Evolutionary conservation across 2,797 vertebrate species (phyloP), one percentile per base, ranked within the genome.

Genomic region (Muraenolepis orangiensis): DNA sequence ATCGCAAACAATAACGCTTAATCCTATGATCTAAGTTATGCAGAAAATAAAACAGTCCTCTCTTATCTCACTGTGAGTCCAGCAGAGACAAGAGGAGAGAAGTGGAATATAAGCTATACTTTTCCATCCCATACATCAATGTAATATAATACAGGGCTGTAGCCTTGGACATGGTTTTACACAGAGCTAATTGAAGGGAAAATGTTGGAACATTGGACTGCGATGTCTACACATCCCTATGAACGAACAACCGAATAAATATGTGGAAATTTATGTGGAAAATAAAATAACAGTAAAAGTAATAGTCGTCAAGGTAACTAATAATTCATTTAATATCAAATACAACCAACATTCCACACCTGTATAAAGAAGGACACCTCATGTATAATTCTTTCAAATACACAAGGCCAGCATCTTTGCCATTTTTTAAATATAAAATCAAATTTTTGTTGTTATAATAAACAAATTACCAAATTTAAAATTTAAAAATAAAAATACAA

Each of bases 121-220:
- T 12, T 11, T 5, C 73, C 69, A 61, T 29, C 20, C 7, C 8
- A 67, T 6, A 69, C 7, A 13, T 38, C 31, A 67, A 0, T 71
- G 78, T 84, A 74, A 83, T 74, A 16, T 72, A 73, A 86, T n/a
- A 67, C 18, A 11, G 32, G 12, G 68, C 74, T 20, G 42, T 69
- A 71, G 34, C 70, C 38, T 31, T 71, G 61, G 28, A 42, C 23
- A 82, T 84, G 70, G 30, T 75, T 67, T 72, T 32, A 84, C 80
- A 74, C 11, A 23, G 38, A 23, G 74, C 78, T 81, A n/a, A n/a
- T n/a, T n/a, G n/a, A n/a, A n/a, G n/a, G n/a, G n/a, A n/a, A n/a
- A n/a, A n/a, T n/a, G n/a, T n/a, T n/a, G n/a, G n/a, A n/a, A n/a
- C n/a, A n/a, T n/a, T n/a, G n/a, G n/a, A n/a, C n/a, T n/a, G n/a